Conservation (phyloP, 2,888 invertebrate genomes). For the Philhelius pedissequus region DNA sequence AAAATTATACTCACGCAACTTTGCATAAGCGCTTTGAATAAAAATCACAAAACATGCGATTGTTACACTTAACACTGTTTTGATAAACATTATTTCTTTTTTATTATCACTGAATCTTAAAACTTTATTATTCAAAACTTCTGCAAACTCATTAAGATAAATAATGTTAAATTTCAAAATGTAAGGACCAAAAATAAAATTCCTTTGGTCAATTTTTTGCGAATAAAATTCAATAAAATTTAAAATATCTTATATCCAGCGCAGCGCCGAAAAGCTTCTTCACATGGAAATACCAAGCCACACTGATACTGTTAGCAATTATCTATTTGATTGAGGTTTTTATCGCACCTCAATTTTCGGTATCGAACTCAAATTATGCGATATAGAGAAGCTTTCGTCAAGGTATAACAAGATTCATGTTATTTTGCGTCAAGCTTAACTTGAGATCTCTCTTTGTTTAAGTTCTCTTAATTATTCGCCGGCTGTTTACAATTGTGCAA, state of each 20-base stretch:
- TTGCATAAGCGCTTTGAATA: conserved; percentile 16
- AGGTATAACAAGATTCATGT: not conserved
- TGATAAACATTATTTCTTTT: not conserved
- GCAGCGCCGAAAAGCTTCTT: not conserved
- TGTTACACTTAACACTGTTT: conserved; percentile 28
- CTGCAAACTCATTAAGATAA: not conserved
- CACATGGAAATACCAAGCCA: conserved; percentile 37
- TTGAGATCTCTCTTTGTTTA: conserved; percentile 41
- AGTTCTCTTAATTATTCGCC: conserved; percentile 16
- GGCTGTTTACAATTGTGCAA: not conserved
- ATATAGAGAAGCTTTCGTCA: not conserved
- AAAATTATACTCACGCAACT: conserved; percentile 48
- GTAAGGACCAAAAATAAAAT: not conserved
- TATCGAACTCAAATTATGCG: not conserved
- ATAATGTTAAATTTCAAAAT: not conserved
- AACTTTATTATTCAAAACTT: not conserved
- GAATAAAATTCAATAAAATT: not conserved
- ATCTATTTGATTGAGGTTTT: conserved; percentile 23
- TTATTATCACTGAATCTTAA: not conserved
- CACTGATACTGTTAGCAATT: conserved; percentile 27
- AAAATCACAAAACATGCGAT: not conserved
- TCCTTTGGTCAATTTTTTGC: not conserved
- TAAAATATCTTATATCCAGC: not conserved
- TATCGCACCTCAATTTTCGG: conserved; percentile 18
- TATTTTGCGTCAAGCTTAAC: not conserved